Evolutionary conservation across 2,113 vertebrate genomes (phyloP).

Genomic region (Cynoglossus semilaevis): DNA sequence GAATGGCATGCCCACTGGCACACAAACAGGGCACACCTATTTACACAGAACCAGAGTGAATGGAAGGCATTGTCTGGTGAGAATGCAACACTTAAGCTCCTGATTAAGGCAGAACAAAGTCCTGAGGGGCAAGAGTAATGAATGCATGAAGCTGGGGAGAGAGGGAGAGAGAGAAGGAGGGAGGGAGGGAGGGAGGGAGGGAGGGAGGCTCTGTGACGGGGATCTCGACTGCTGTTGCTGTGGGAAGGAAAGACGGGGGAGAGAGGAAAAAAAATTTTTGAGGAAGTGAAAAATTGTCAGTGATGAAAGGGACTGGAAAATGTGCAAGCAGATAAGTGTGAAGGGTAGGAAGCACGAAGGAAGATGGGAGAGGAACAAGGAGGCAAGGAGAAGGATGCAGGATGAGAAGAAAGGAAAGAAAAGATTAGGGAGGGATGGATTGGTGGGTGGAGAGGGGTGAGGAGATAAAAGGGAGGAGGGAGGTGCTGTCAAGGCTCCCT

Average conservation of each 20-base stretch:
- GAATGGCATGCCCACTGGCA: slow-evolving; percentile 66
- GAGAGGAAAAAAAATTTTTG: slow-evolving; percentile 22
- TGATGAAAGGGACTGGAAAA: slow-evolving; percentile 13
- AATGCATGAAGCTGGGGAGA: slow-evolving; percentile 48
- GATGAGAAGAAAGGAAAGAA: slow-evolving; percentile 22
- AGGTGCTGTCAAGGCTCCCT: slow-evolving; percentile 38
- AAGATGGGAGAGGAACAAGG: slow-evolving; percentile 24
- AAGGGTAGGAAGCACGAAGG: slow-evolving; percentile 14
- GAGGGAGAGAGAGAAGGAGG: slow-evolving; percentile 22
- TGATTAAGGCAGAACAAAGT: slow-evolving; percentile 76
- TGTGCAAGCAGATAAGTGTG: slow-evolving; percentile 16
- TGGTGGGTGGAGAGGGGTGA: slow-evolving; percentile 36
- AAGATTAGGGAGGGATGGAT: slow-evolving; percentile 38
- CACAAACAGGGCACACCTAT: slow-evolving; percentile 72
- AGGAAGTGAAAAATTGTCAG: slow-evolving; percentile 32
- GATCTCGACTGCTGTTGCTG: slow-evolving; percentile 61
- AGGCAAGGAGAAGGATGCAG: slow-evolving; percentile 8
- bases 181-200: slow-evolving; percentile 37
- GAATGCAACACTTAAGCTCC: slow-evolving; percentile 75
- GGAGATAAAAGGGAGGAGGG: slow-evolving; percentile 34
- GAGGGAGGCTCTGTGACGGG: slow-evolving; percentile 40
- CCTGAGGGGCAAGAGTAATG: slow-evolving; percentile 64
- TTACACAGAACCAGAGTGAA: slow-evolving; percentile 69
- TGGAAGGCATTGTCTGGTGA: slow-evolving; percentile 70
- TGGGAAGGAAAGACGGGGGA: slow-evolving; percentile 37